Evolutionary conservation across 2,113 vertebrate species (phyloP).

Genomic region (Colius striatus): DNA sequence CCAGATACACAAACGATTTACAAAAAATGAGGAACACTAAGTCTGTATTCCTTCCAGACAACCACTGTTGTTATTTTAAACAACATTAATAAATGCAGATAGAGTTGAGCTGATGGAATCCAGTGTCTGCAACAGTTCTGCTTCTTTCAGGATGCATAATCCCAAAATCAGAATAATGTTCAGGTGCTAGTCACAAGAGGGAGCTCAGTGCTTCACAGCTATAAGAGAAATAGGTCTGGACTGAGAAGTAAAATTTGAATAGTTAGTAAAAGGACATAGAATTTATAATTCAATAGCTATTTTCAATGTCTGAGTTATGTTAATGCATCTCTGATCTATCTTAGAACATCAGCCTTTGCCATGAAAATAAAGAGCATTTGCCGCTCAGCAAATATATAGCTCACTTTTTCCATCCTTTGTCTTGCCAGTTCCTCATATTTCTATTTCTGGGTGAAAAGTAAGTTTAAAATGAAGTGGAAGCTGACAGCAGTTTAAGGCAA

Average conservation of each 20-base stretch:
- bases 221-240: not conserved
- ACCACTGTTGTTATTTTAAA: not conserved
- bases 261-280: not conserved
- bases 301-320: not conserved
- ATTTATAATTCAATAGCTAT: not conserved
- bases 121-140: not conserved
- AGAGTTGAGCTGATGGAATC: not conserved
- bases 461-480: not conserved
- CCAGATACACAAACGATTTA: not conserved
- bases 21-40: not conserved
- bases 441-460: not conserved
- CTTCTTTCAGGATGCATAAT: not conserved
- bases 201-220: conserved; percentile 58
- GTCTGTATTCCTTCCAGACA: not conserved
- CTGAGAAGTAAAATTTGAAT: not conserved
- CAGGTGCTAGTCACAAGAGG: conserved; percentile 67
- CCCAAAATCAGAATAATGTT: conserved; percentile 26
- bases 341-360: not conserved
- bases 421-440: not conserved
- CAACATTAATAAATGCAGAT: not conserved
- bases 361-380: not conserved
- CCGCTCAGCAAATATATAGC: not conserved
- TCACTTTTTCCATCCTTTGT: not conserved
- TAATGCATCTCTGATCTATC: not conserved
- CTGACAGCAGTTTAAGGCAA: not conserved